Conservation (phyloP, 2,888 invertebrate genomes). For the Eremobia ochroleuca region DNA sequence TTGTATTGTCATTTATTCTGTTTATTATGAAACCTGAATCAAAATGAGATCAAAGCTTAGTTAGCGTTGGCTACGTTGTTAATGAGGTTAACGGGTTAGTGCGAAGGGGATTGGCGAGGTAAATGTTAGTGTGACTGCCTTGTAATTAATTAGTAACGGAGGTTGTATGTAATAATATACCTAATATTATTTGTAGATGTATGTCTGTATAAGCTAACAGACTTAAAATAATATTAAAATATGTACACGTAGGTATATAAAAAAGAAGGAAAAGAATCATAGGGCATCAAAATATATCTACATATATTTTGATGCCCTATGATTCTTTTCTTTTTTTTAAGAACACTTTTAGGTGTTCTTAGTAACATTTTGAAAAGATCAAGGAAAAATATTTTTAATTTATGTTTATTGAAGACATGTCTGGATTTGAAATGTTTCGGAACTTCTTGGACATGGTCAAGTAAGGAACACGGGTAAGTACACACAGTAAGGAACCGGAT, state of each 20-base stretch:
- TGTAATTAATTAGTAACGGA: constrained; percentile 25
- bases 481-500: no score
- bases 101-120: constrained; percentile 31
- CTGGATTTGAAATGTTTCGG: background rate
- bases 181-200: constrained; percentile 1
- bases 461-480: no score
- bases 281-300: background rate
- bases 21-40: constrained; percentile 30
- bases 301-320: no score
- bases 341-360: no score
- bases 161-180: background rate
- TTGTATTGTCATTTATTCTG: constrained; percentile 32
- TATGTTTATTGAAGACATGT: background rate
- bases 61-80: constrained; percentile 27
- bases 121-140: constrained; percentile 18
- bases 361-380: background rate
- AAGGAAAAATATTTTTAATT: background rate
- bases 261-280: no score
- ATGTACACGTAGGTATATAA: no score
- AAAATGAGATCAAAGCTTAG: constrained; percentile 20
- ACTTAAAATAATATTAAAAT: no score
- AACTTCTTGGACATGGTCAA: background rate
- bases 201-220: background rate
- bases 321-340: no score
- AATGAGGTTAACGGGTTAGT: constrained; percentile 36